These are phyloP conservation scores for Cepphus grylle DNA, from an alignment of 2,113 vertebrate species.

Conservation along the genomic window DNA sequence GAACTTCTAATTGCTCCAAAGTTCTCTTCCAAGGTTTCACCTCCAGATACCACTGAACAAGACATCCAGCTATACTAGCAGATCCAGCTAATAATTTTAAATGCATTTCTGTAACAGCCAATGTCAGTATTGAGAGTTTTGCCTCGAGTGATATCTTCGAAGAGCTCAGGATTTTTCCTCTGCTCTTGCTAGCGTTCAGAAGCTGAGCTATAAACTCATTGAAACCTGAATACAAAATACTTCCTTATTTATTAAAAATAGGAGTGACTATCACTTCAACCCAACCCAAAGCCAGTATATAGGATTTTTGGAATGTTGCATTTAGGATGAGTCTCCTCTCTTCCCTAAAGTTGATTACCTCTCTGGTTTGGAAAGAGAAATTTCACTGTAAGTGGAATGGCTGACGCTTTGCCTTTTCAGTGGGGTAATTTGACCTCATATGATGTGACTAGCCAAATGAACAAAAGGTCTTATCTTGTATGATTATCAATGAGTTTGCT, in stretches of 20 bases:
- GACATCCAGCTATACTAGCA: background rate
- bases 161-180: background rate
- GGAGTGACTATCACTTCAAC: background rate
- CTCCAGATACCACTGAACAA: background rate
- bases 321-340: background rate
- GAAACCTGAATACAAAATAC: slow-evolving; percentile 9
- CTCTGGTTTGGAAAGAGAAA: background rate
- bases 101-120: background rate
- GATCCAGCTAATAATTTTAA: background rate
- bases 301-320: background rate
- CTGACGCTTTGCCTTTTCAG: background rate
- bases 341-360: background rate
- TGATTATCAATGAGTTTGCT: background rate
- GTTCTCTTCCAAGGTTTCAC: background rate
- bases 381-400: background rate
- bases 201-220: background rate
- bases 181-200: background rate
- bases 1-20: background rate
- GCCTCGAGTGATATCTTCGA: background rate
- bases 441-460: background rate
- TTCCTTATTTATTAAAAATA: slow-evolving; percentile 5
- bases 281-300: background rate
- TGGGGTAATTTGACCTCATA: background rate
- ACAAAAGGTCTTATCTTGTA: background rate
- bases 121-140: background rate